These are phyloP conservation scores for Malurus alboscapulatus DNA, from an alignment of 2,113 vertebrate genomes.

Conservation along the genomic window DNA sequence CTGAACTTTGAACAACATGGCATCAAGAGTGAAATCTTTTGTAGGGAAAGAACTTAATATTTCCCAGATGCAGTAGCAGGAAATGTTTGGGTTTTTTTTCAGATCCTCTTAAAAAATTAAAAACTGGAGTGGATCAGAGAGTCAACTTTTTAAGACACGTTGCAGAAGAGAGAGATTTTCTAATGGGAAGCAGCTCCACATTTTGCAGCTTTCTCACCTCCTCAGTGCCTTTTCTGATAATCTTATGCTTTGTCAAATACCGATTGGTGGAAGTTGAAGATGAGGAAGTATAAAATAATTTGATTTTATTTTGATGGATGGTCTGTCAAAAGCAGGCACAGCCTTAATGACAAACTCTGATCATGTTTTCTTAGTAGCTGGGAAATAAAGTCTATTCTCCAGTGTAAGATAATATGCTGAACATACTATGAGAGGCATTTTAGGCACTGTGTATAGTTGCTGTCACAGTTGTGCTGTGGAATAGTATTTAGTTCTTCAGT, in stretches of 20 bases:
- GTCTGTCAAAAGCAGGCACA: not conserved
- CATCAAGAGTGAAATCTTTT: not conserved
- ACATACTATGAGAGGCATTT: not conserved
- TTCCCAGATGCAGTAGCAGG: not conserved
- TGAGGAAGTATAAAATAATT: not conserved
- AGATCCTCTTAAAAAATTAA: not conserved
- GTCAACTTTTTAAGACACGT: not conserved
- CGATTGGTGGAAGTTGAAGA: not conserved
- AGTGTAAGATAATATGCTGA: not conserved
- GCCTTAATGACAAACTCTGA: not conserved
- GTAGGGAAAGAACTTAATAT: not conserved
- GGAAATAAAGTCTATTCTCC: not conserved
- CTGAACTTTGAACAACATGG: fast-evolving
- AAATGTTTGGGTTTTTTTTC: not conserved
- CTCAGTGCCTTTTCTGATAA: not conserved
- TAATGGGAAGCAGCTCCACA: not conserved
- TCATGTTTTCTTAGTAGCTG: not conserved
- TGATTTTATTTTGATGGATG: not conserved
- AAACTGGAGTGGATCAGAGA: not conserved
- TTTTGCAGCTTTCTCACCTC: not conserved
- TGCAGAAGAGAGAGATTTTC: not conserved
- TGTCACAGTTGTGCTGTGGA: not conserved
- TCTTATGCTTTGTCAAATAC: not conserved
- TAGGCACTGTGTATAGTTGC: not conserved
- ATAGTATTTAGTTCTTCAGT: not conserved